phyloP scores from a whole-genome alignment of 2,797 vertebrate genomes.

The Ficedula albicollis region DNA sequence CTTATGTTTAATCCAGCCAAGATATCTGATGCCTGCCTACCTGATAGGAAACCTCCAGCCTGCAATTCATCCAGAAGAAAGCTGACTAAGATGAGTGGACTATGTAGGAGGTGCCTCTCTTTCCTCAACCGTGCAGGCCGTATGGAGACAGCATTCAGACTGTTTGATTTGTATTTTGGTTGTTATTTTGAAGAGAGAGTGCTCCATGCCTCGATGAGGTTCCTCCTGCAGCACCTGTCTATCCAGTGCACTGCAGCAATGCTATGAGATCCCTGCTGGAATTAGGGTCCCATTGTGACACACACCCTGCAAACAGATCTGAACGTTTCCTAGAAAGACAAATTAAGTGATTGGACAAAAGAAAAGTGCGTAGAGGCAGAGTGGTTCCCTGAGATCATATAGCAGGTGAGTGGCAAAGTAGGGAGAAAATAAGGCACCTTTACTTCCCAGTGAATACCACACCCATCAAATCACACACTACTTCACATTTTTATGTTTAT shows the following conservation, averaged over 20 bases:
- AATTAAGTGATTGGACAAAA: neutral
- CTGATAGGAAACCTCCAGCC: neutral
- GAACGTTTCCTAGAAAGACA: neutral
- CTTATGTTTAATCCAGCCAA: neutral
- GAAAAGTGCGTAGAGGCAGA: neutral
- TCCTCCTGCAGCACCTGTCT: neutral
- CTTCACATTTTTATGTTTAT: neutral
- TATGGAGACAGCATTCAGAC: neutral
- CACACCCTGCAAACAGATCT: neutral
- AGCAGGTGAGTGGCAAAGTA: neutral
- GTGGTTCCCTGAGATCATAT: neutral
- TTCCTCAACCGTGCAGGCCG: neutral
- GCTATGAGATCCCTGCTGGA: neutral
- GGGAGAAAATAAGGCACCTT: neutral
- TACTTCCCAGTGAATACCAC: neutral
- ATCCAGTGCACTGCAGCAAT: no score
- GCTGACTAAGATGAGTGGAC: neutral
- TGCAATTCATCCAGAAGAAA: neutral
- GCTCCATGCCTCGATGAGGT: neutral
- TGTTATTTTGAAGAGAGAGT: neutral
- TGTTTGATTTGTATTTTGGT: neutral
- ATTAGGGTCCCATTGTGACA: no score
- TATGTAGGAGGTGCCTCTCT: neutral
- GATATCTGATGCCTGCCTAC: neutral
- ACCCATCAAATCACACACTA: neutral